Base-by-base conservation (phyloP, 1,140 invertebrate genomes). In the Babylonia areolata region DNA sequence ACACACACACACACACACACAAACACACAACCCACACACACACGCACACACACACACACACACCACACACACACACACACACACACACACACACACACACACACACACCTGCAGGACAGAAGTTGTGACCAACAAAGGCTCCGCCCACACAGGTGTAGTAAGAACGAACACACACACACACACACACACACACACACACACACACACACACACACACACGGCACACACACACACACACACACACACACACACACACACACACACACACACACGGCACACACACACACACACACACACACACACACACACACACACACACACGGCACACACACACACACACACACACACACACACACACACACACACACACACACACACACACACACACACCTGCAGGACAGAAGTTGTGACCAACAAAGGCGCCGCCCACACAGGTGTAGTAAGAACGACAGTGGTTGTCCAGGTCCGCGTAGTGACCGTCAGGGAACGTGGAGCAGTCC, bases 91-190 rank as follows among this genome's bases (percentile, higher is more conserved):
- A 12, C 73, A 39, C 35, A 77, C 73, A 77, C 73, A 77, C 37
- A 40, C 37, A 77, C 75, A 40, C 73, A 91, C 90, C 79, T 58
- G 58, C 39, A 2, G 87, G 81, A 39, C 89, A 91, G 64, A 81
- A 88, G 81, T 90, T 90, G 81, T 90, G 90, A 28, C 90, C 90
- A 42, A 87, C 86, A 86, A 87, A 91, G 0, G 51, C 51, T 3
- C 85, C 89, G 0, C 85, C 85, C 0, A 85, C 23, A 73, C 90
- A 91, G 1, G 89, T 90, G 85, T 88, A 91, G 85, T 91, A 91
- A 0, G 86, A 87, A n/a, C n/a, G n/a, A n/a, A n/a, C n/a, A n/a
- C n/a, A n/a, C n/a, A n/a, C n/a, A n/a, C 46, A 20, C 46, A 20
- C 58, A 64, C 5, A 64, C 2, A 64, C 58, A 64, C 2, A 64